These are phyloP conservation scores for Hydrozoanthus gracilis DNA, from an alignment of 92 coral and sea anemone genomes.

Conservation along the genomic window DNA sequence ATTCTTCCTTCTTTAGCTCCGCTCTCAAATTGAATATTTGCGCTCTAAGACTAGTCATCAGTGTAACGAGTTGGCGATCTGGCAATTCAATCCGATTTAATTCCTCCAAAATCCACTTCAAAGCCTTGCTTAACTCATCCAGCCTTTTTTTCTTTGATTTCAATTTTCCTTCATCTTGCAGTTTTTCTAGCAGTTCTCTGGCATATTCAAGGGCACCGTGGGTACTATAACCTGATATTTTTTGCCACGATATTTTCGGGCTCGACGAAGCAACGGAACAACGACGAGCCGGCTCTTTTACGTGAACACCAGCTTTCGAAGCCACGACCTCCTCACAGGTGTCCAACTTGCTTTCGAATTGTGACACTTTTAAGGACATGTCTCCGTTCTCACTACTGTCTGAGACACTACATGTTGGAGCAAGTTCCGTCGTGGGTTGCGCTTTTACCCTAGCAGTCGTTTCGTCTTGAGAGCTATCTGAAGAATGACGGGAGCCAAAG, in stretches of 20 bases:
- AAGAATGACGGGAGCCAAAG: slow-evolving; percentile 61
- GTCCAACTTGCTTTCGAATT: neutral
- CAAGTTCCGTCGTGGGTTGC: neutral
- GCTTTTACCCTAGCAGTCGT: neutral
- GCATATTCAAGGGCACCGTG: slow-evolving; percentile 90
- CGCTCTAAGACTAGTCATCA: slow-evolving; percentile 86
- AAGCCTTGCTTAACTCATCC: slow-evolving; percentile 83
- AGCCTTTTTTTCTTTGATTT: slow-evolving; percentile 81
- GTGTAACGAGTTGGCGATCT: slow-evolving; percentile 80
- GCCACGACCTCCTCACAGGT: neutral
- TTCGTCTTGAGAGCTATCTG: slow-evolving; percentile 50
- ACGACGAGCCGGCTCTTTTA: neutral
- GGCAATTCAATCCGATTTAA: slow-evolving; percentile 84
- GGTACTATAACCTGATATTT: slow-evolving; percentile 85
- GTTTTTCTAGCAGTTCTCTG: slow-evolving; percentile 67
- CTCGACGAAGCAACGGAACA: slow-evolving; percentile 26
- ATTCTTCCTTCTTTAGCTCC: slow-evolving; percentile 81
- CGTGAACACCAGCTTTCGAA: neutral
- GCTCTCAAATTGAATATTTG: slow-evolving; percentile 78
- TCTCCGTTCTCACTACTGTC: slow-evolving; percentile 3
- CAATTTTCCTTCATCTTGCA: slow-evolving; percentile 78
- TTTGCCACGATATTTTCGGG: slow-evolving; percentile 19
- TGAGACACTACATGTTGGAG: neutral
- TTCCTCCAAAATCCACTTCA: slow-evolving; percentile 88
- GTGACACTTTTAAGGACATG: slow-evolving; percentile 13